phyloP scores from a whole-genome alignment of 1,140 invertebrate genomes.

The Trichonephila inaurata region DNA sequence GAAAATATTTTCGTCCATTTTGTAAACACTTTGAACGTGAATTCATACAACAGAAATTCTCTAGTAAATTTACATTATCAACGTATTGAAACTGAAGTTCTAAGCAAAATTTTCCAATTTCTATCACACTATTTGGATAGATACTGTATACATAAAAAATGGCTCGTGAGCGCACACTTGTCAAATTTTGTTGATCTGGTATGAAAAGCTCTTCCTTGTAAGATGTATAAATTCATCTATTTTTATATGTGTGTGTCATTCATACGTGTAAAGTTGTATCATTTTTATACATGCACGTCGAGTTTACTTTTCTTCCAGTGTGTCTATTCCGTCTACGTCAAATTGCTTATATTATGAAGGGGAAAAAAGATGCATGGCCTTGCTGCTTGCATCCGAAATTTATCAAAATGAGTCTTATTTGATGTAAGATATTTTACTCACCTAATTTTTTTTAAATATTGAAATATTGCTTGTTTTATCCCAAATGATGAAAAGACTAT shows the following conservation, averaged over 20 bases:
- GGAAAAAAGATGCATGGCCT: not conserved
- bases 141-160: not conserved
- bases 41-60: not conserved
- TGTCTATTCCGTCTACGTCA: not conserved
- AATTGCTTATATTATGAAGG: not conserved
- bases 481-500: not conserved
- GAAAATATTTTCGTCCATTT: constrained; percentile 25
- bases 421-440: not conserved
- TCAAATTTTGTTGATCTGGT: constrained; percentile 40
- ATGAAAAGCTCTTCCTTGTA: constrained; percentile 53
- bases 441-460: not conserved
- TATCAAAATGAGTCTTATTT: not conserved
- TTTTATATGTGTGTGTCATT: constrained; percentile 53
- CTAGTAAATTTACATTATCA: not conserved
- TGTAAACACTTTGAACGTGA: not conserved
- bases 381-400: not conserved
- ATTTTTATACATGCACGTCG: constrained; percentile 52
- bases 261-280: constrained; percentile 18
- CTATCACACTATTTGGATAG: not conserved
- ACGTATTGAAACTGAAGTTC: not conserved
- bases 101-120: not conserved
- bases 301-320: not conserved
- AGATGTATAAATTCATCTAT: constrained; percentile 68
- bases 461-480: not conserved
- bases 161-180: constrained; percentile 52